Base-by-base conservation (phyloP, 2,888 invertebrate genomes). In the Branchellion lobata region DNA sequence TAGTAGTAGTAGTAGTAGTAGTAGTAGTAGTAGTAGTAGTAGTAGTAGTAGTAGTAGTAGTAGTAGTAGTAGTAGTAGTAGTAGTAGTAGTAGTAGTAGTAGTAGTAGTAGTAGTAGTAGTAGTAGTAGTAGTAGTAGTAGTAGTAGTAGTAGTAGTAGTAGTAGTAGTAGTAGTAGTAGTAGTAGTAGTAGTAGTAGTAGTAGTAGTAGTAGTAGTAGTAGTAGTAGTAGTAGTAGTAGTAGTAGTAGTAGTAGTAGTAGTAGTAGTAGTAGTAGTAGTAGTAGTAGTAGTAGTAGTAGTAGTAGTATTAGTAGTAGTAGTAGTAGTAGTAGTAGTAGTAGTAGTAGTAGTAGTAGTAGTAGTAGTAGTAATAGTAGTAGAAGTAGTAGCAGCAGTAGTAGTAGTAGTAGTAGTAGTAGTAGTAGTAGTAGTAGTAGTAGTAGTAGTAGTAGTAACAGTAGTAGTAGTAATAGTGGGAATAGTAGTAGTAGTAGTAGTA, bases 1-100 rank as follows among this genome's bases (percentile, higher is more conserved):
- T 81, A 81, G 81, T 68, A 78, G 81, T 81, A 81, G 81, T 81
- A 81, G 81, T 80, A 33, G 71, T 33, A 71, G 33, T 71, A 71
- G 71, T 33, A 71, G 29, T 31, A 71, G 71, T 71, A 80, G 82
- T 81, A 81, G 82, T 81, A 82, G 65, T 27, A 65, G 65, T 65
- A 65, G 65, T 29, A 65, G 29, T 27, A 65, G 65, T 65, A 27
- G n/a, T 65, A 27, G 61, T 57, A 57, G 24, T 57, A 57, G 61
- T 24, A 27, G 27, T 69, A 18, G 27, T 69, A 33, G 27, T 69
- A 33, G 31, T 69, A n/a, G 27, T 31, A 69, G 69, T 31, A 69
- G 69, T 69, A 69, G 33, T 34, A 69, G 69, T 69, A 69, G 33
- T 31, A 69, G 69, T 69, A 31, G 33, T 24, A 73, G 34, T 77